A percentile compares a stretch with the other conserved stretches of the same genome.
Conservation (phyloP, 2,888 invertebrate genomes). For the Dolichopus griseipennis region DNA sequence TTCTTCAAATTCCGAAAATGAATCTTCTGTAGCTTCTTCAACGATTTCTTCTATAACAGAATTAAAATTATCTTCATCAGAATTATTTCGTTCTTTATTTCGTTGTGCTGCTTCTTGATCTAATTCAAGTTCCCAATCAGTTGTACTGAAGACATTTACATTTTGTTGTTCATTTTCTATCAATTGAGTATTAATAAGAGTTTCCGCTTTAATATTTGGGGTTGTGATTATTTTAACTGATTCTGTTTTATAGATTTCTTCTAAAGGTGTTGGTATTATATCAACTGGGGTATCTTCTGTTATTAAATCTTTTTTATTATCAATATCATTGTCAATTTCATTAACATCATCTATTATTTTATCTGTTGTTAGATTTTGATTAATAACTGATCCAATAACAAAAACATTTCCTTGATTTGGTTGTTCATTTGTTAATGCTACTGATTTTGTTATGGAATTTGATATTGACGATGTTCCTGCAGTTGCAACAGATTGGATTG, state of each 20-base stretch:
- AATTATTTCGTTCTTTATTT: background rate
- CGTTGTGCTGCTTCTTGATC: constrained; percentile 44
- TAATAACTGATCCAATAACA: constrained; percentile 24
- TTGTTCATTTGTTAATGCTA: background rate
- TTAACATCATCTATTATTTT: no score
- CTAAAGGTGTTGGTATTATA: constrained; percentile 25
- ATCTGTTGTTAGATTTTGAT: background rate
- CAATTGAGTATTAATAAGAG: background rate
- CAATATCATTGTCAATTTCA: background rate
- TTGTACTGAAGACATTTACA: constrained; percentile 34
- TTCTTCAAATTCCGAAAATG: background rate
- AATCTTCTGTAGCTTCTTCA: background rate
- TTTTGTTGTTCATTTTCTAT: background rate
- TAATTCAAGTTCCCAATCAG: constrained; percentile 55
- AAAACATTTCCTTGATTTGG: constrained; percentile 20
- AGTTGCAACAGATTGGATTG: background rate
- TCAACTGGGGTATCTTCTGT: constrained; percentile 53
- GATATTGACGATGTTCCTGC: background rate
- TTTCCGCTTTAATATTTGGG: background rate
- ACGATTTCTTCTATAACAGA: background rate
- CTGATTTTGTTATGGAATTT: background rate
- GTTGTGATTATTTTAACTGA: background rate
- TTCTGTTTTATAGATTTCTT: background rate
- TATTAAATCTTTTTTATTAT: constrained; percentile 33
- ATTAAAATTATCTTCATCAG: background rate